phyloP scores from a whole-genome alignment of 2,797 vertebrate genomes.

The Dendrocincla fuliginosa region DNA sequence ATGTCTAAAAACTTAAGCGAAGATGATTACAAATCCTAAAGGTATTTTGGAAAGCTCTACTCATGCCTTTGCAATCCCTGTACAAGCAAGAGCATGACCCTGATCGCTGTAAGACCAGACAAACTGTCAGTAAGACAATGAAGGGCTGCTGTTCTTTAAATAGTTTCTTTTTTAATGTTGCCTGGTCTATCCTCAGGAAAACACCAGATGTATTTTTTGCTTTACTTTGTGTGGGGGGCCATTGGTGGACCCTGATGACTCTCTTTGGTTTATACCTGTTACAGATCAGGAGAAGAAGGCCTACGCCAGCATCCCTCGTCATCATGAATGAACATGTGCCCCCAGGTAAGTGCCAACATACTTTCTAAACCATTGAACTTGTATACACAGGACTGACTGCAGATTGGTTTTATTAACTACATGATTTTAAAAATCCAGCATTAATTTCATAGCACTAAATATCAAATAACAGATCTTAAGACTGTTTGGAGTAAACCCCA shows the following conservation, averaged over 20 bases:
- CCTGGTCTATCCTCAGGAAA: not conserved
- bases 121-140: not conserved
- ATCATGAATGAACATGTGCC: constrained; percentile 85
- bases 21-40: not conserved
- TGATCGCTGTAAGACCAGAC: not conserved
- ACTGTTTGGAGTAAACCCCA: not conserved
- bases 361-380: not conserved
- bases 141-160: not conserved
- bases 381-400: not conserved
- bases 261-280: constrained; percentile 29
- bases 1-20: not conserved
- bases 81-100: not conserved
- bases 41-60: not conserved
- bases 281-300: constrained; percentile 89
- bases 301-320: constrained; percentile 87
- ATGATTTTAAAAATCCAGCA: not conserved
- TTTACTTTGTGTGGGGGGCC: not conserved
- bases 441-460: not conserved
- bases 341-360: constrained; percentile 75
- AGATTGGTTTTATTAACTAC: not conserved
- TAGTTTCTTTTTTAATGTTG: not conserved
- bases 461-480: not conserved
- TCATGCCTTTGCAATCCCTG: not conserved
- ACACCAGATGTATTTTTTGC: not conserved
- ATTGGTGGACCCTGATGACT: not conserved